Conservation (phyloP, 2,113 vertebrate species). For the Opisthocomus hoazin region DNA sequence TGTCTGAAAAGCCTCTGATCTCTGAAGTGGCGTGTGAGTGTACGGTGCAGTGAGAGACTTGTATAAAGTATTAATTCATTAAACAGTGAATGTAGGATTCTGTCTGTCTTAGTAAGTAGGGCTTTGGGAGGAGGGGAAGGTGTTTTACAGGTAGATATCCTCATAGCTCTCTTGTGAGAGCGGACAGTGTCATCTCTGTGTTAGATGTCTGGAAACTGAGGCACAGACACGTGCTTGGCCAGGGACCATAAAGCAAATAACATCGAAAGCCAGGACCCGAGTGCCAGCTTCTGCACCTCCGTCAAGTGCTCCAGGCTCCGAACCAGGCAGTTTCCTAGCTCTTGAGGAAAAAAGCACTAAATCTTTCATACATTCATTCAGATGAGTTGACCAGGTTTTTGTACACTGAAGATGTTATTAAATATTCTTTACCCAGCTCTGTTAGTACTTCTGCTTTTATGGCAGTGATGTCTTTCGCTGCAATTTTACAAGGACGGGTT, state of each 20-base stretch:
- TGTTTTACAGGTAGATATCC: background rate
- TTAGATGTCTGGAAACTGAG: background rate
- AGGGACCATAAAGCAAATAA: background rate
- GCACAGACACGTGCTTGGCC: background rate
- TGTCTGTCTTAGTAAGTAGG: background rate
- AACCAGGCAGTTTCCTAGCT: background rate
- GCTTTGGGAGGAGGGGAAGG: background rate
- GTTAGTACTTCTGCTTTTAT: background rate
- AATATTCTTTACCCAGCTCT: background rate
- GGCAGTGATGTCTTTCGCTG: background rate
- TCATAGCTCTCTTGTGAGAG: background rate
- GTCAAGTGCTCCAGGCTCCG: background rate
- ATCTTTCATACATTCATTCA: background rate
- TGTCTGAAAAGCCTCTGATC: background rate
- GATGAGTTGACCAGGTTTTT: background rate
- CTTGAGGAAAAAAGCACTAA: background rate
- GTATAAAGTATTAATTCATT: background rate
- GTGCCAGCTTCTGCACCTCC: background rate
- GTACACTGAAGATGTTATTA: background rate
- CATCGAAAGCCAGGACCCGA: background rate
- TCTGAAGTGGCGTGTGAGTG: background rate
- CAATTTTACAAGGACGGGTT: fast-evolving
- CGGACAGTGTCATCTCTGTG: background rate
- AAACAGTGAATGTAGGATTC: background rate
- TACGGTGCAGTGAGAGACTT: background rate